A percentile compares a stretch with the other conserved stretches of the same genome.
phyloP scores from a whole-genome alignment of 2,113 vertebrate species.

The Pseudolaguvia tuberculata region DNA sequence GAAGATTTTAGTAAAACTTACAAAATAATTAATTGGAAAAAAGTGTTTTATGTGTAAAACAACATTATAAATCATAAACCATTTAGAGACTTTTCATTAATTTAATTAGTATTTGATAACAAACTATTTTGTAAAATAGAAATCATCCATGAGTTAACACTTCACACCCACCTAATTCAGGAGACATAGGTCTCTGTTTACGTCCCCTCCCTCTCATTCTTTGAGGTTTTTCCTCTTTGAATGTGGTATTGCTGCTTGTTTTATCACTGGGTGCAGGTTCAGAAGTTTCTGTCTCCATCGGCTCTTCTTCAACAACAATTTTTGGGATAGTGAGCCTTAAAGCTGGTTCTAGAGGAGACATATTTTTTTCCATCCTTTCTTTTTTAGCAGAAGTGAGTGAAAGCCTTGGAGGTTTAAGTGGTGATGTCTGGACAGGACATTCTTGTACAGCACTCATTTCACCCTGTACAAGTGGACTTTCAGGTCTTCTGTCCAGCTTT shows the following conservation, averaged over 20 bases:
- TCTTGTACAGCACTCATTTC: constrained; percentile 54
- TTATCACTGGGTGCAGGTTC: constrained; percentile 60
- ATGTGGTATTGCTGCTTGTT: constrained; percentile 54
- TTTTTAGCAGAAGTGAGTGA: constrained; percentile 51
- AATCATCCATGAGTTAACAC: constrained; percentile 13
- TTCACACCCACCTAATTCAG: constrained; percentile 79
- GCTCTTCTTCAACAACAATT: constrained; percentile 70
- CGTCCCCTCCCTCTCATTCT: constrained; percentile 82
- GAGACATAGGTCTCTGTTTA: constrained; percentile 80
- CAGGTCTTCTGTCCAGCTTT: constrained; percentile 66
- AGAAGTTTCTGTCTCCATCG: constrained; percentile 58
- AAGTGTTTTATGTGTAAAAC: too few relatives aligned
- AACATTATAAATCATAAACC: neutral
- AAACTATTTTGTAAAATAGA: neutral
- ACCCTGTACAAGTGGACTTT: constrained; percentile 67
- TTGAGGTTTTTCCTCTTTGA: constrained; percentile 71
- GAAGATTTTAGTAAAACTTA: neutral
- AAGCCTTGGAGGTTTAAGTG: constrained; percentile 54
- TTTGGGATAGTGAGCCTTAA: constrained; percentile 61
- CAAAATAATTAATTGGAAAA: too few relatives aligned
- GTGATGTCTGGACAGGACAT: constrained; percentile 43
- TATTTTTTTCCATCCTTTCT: constrained; percentile 62
- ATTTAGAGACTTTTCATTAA: neutral
- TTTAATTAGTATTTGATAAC: too few relatives aligned
- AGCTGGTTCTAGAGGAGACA: constrained; percentile 32